A percentile compares a stretch with the other conserved stretches of the same genome.
Evolutionary conservation across 2,888 invertebrate genomes (phyloP).

Genomic region (Panzeria rudis): DNA sequence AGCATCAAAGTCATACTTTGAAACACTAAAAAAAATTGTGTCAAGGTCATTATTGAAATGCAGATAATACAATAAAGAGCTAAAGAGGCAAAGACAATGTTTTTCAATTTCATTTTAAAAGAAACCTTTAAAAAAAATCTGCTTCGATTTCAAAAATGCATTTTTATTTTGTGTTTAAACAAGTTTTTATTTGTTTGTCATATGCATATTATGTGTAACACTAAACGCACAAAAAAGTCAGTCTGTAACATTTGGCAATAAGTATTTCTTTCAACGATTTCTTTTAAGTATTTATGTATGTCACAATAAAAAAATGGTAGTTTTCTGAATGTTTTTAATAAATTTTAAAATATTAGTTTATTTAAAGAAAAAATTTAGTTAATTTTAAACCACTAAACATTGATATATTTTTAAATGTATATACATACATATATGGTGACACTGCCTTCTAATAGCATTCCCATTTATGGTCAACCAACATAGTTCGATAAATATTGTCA

Average conservation of each 20-base stretch:
- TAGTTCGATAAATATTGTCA: background rate
- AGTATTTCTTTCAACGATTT: background rate
- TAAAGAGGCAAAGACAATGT: background rate
- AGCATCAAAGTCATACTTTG: background rate
- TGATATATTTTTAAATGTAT: background rate
- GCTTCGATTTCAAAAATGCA: background rate
- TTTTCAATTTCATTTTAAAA: background rate
- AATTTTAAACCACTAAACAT: background rate
- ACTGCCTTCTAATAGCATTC: background rate
- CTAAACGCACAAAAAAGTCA: background rate
- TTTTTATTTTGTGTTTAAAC: slow-evolving; percentile 3
- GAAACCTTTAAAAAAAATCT: background rate
- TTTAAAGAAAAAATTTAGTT: background rate
- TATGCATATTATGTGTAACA: background rate
- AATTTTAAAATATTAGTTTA: too few species aligned
- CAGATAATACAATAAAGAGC: background rate
- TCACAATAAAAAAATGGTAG: background rate
- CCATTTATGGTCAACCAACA: background rate
- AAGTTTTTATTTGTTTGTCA: slow-evolving; percentile 12
- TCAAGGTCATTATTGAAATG: slow-evolving; percentile 49
- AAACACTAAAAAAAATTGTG: slow-evolving; percentile 37
- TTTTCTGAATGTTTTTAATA: background rate
- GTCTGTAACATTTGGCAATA: background rate
- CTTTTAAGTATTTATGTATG: background rate
- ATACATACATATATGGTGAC: background rate